These are phyloP conservation scores for Pachypeltis micranthus DNA, from an alignment of 1,140 invertebrate genomes.

Conservation along the genomic window DNA sequence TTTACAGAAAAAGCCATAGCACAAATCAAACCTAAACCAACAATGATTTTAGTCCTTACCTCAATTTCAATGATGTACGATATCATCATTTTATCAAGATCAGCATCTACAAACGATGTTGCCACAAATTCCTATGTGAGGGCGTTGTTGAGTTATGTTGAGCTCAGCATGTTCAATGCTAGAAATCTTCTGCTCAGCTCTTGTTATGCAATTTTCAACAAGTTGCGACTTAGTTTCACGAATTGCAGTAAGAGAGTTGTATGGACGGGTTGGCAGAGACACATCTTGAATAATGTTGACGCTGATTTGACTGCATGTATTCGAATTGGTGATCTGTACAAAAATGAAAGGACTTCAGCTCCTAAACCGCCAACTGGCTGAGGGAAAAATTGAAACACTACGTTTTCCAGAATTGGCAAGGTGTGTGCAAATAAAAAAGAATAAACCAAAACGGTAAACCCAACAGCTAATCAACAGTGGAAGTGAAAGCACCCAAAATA, in stretches of 20 bases:
- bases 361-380: background rate
- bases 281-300: slow-evolving; percentile 4
- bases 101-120: background rate
- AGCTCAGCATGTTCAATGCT: background rate
- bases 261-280: background rate
- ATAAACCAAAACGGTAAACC: background rate
- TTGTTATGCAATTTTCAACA: background rate
- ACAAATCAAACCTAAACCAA: too few relatives aligned
- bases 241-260: background rate
- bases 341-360: background rate
- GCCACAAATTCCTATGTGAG: background rate
- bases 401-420: background rate
- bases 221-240: background rate
- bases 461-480: background rate
- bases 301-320: slow-evolving; percentile 2
- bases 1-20: too few relatives aligned
- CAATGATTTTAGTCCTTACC: too few relatives aligned
- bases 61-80: too few relatives aligned
- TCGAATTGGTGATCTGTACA: background rate
- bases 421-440: background rate
- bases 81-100: too few relatives aligned
- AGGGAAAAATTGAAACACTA: background rate
- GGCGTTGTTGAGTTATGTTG: background rate
- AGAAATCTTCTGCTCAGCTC: background rate
- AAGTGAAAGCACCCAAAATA: background rate